Conservation (phyloP, 2,113 vertebrate species). For the Anoura caudifer region DNA sequence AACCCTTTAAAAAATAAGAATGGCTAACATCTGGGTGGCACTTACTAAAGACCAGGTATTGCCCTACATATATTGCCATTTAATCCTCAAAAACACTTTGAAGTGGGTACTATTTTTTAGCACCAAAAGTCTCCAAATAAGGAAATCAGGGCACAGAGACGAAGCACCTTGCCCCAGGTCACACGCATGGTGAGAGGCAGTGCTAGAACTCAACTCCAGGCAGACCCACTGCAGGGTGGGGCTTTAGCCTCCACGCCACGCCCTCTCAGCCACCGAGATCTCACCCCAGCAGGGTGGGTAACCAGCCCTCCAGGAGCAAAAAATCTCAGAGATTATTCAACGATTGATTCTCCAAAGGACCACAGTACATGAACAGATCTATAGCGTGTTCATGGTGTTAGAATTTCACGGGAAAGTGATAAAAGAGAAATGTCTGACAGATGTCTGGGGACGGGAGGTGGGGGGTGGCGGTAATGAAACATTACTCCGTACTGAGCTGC, state of each 20-base stretch:
- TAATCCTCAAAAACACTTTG: not conserved
- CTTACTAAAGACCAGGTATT: not conserved
- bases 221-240: not conserved
- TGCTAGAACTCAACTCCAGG: not conserved
- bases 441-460: not conserved
- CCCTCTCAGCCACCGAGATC: not conserved
- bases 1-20: not conserved
- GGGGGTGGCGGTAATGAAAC: not conserved
- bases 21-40: not conserved
- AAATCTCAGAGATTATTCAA: not conserved
- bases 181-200: not conserved
- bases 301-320: not conserved
- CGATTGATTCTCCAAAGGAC: not conserved
- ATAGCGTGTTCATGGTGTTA: not conserved
- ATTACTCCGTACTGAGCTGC: not conserved
- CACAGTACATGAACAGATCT: not conserved
- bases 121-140: not conserved
- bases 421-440: not conserved
- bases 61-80: not conserved
- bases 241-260: not conserved
- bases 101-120: not conserved
- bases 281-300: not conserved
- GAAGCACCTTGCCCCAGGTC: not conserved
- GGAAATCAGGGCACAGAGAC: not conserved
- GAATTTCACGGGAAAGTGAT: not conserved